Evolutionary conservation across 2,113 vertebrate species (phyloP).

Genomic region (Chionis minor): DNA sequence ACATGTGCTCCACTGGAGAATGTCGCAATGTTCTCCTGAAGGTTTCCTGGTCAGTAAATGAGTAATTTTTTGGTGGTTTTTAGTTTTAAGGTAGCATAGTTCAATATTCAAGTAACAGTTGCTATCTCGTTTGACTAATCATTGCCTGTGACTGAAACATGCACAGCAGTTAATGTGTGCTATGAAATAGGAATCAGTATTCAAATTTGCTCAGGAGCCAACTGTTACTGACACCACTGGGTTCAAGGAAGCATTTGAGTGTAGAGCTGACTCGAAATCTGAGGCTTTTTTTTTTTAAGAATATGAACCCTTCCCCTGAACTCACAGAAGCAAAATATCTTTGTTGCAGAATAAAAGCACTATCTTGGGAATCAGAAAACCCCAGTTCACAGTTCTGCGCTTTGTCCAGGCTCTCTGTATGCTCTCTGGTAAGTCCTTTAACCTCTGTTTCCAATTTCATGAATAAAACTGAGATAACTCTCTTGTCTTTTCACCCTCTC

Average conservation of each 20-base stretch:
- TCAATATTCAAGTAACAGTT: background rate
- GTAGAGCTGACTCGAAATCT: background rate
- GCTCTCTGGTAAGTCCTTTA: background rate
- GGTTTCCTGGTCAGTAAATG: background rate
- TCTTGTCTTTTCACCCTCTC: background rate
- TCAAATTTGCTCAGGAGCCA: slow-evolving; percentile 12
- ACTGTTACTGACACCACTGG: background rate
- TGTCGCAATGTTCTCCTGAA: background rate
- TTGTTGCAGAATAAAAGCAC: background rate
- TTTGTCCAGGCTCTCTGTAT: background rate
- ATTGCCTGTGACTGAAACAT: background rate
- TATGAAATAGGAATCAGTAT: background rate
- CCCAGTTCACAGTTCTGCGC: background rate
- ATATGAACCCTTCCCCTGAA: background rate
- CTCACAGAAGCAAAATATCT: background rate
- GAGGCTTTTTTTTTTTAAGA: background rate
- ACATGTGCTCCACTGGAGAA: background rate
- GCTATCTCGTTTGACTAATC: background rate
- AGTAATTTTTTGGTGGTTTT: background rate
- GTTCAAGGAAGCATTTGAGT: background rate
- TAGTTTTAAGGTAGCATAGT: background rate
- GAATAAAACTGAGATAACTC: background rate
- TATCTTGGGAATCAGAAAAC: background rate
- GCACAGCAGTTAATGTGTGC: background rate
- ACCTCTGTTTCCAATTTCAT: background rate